Base-by-base conservation (phyloP, 1,140 invertebrate species). In the Heliconius eleuchia region DNA sequence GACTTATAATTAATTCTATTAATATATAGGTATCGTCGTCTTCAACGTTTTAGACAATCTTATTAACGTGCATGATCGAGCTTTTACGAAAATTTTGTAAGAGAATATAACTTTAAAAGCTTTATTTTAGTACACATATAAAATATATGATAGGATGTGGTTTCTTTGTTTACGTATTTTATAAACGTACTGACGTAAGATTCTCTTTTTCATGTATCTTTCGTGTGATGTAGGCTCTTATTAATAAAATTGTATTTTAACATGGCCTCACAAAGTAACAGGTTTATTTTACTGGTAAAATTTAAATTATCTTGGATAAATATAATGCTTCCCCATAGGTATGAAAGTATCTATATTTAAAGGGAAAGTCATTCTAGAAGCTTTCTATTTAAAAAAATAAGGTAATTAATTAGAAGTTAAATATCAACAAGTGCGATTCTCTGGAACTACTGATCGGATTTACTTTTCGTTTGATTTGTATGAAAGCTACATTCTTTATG, bases 111-210 rank as follows among this genome's bases (percentile, higher is more conserved):
- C 23, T 27, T 66, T 66, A 13, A 66, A 66, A 66, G 60, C 60
- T 30, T 66, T 66, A 66, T 66, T 66, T 66, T 13, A 66, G 60
- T 27, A 66, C 60, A 66, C 60, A 66, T 66, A 66, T 66, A 66
- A 66, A 66, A 66, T 66, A 66, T 66, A 66, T 66, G 27, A 11
- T 27, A 85, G 87, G 88, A 90, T 89, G 86, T 86, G 87, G 87
- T 88, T 74, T 84, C 83, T 88, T 84, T 89, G 85, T 87, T 88
- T 87, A 81, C 82, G 79, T 82, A 80, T 75, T 81, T 72, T 81
- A 83, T 86, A 87, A 88, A 87, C 81, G 84, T 78, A 42, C 52
- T 86, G 85, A 87, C 86, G 87, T 79, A 42, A 37, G 71, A 73
- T 66, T 66, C 11, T 66, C 27, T 66, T 66, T 60, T 66, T 27